A percentile compares a stretch with the other conserved stretches of the same genome.
Conservation (phyloP, 1,140 invertebrate genomes). For the Magallana gigas region DNA sequence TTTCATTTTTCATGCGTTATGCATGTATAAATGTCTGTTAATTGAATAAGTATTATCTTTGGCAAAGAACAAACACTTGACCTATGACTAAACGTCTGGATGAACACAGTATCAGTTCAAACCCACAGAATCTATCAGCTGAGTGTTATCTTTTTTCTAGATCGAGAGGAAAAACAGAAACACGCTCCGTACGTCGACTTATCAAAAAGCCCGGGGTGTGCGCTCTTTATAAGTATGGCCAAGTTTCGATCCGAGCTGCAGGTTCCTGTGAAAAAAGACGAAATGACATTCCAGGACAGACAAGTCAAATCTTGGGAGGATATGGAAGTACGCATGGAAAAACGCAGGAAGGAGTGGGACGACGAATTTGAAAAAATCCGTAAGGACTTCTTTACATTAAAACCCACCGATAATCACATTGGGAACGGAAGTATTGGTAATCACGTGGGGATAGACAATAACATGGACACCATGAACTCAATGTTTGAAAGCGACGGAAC, state of each 20-base stretch:
- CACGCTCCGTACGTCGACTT: constrained; percentile 2
- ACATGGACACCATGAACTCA: constrained; percentile 64
- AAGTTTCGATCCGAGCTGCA: constrained; percentile 74
- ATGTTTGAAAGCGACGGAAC: constrained; percentile 71
- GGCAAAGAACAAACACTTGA: no score
- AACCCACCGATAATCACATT: constrained; percentile 68
- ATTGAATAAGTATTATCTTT: no score
- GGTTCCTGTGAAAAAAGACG: constrained; percentile 74
- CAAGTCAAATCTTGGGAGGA: constrained; percentile 76
- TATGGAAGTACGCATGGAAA: constrained; percentile 74
- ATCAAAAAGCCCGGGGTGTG: not conserved
- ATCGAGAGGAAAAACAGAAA: constrained; percentile 11
- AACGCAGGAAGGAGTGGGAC: constrained; percentile 75
- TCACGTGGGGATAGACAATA: constrained; percentile 58
- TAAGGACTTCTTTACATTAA: constrained; percentile 77
- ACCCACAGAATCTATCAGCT: not conserved
- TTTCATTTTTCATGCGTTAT: no score
- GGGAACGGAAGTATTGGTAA: constrained; percentile 55
- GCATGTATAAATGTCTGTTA: no score
- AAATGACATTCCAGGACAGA: constrained; percentile 76
- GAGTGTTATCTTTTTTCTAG: not conserved
- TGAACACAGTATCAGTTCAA: not conserved
- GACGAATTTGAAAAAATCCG: constrained; percentile 77
- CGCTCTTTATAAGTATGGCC: constrained; percentile 57
- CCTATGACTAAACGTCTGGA: not conserved